A percentile compares a stretch with the other conserved stretches of the same genome.
Conservation (phyloP, 2,113 vertebrate genomes). For the Leuciscus idus region DNA sequence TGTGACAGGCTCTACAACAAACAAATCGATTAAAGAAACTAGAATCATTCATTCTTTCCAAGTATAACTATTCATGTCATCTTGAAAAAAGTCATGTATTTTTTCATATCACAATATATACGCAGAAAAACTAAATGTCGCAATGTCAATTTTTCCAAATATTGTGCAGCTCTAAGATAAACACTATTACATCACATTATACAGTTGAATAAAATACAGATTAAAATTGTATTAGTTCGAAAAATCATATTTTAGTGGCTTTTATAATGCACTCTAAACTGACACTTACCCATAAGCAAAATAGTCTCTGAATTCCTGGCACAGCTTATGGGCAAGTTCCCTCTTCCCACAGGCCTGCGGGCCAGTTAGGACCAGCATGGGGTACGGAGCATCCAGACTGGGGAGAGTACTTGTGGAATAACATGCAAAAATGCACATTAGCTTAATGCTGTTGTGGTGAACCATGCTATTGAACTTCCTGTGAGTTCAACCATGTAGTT, state of each 20-base stretch:
- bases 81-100: neutral
- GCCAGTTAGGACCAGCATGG: slow-evolving; percentile 88
- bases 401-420: slow-evolving; percentile 79
- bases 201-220: too few relatives aligned
- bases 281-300: slow-evolving; percentile 86
- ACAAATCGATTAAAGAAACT: slow-evolving; percentile 43
- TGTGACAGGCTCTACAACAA: slow-evolving; percentile 84
- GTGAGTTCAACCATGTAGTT: neutral
- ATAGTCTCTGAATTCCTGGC: slow-evolving; percentile 81
- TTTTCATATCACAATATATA: neutral
- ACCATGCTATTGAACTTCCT: neutral
- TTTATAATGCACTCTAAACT: neutral
- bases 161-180: neutral
- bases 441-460: neutral
- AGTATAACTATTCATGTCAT: neutral
- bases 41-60: neutral
- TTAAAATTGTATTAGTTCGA: too few relatives aligned
- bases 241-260: neutral
- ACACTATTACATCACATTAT: neutral
- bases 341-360: slow-evolving; percentile 87
- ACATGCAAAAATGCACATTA: slow-evolving; percentile 25
- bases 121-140: neutral
- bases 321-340: slow-evolving; percentile 85
- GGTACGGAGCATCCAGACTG: slow-evolving; percentile 79
- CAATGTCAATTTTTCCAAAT: neutral